A percentile compares a stretch with the other conserved stretches of the same genome.
Conservation (phyloP, 2,797 vertebrate species). For the Vireo griseus region DNA sequence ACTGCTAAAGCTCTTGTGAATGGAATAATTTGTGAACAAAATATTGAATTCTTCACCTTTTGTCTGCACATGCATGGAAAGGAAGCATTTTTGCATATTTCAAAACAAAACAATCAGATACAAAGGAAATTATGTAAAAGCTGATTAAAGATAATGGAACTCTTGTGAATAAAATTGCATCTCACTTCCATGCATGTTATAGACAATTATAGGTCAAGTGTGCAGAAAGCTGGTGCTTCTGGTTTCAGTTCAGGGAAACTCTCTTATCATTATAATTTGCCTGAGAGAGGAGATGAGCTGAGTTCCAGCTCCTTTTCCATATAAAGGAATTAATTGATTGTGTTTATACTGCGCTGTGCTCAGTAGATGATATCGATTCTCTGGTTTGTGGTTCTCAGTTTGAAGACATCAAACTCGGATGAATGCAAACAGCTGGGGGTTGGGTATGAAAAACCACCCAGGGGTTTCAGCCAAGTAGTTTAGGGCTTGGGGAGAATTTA, state of each 20-base stretch:
- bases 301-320: slow-evolving; percentile 7
- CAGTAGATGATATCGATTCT: not conserved
- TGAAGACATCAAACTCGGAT: not conserved
- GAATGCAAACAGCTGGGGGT: not conserved
- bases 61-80: not conserved
- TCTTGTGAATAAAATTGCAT: not conserved
- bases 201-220: not conserved
- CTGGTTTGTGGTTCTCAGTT: not conserved
- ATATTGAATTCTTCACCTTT: not conserved
- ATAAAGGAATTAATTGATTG: slow-evolving; percentile 41
- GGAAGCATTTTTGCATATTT: not conserved
- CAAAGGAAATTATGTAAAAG: not conserved
- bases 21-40: not conserved
- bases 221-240: not conserved
- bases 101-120: not conserved
- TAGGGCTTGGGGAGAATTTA: not conserved
- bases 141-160: not conserved
- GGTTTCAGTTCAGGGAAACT: slow-evolving; percentile 4
- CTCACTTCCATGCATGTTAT: not conserved
- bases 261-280: not conserved
- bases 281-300: not conserved
- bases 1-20: not conserved
- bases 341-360: not conserved
- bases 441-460: not conserved
- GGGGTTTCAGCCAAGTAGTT: not conserved